Percentiles rank a stretch among this genome's conserved stretches.
phyloP scores from a whole-genome alignment of 92 coral and sea anemone species.

The Plumapathes pennacea region DNA sequence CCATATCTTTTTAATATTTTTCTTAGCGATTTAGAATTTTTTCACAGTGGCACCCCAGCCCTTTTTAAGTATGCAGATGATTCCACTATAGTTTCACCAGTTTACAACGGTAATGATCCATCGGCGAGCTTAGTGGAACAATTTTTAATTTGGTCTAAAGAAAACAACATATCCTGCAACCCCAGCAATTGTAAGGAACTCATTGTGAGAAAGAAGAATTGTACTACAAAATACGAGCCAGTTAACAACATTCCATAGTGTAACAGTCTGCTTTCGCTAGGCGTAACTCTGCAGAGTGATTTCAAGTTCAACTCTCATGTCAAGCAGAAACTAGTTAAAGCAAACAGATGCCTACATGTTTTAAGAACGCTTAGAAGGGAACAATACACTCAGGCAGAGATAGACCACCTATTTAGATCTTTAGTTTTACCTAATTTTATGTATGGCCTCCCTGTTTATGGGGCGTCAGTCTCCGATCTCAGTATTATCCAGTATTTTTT shows the following conservation, averaged over 20 bases:
- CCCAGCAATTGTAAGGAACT: constrained; percentile 5
- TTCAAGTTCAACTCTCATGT: constrained; percentile 22
- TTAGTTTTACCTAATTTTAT: background rate
- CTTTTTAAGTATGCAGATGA: constrained; percentile 20
- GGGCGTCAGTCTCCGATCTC: background rate
- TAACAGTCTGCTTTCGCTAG: constrained; percentile 3
- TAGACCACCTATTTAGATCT: background rate
- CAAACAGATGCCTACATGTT: constrained; percentile 30
- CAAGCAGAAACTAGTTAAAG: constrained; percentile 9
- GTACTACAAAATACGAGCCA: constrained; percentile 2
- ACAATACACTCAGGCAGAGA: background rate
- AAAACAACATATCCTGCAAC: constrained; percentile 3
- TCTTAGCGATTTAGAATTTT: constrained; percentile 13
- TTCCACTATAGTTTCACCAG: constrained; percentile 14
- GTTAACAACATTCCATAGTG: constrained; percentile 15
- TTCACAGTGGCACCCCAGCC: background rate
- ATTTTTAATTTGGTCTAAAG: constrained; percentile 1
- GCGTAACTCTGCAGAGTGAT: constrained; percentile 42
- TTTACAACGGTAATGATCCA: constrained; percentile 2
- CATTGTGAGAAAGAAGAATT: constrained; percentile 5
- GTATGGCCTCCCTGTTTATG: constrained; percentile 8
- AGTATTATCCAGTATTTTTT: background rate
- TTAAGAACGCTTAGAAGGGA: background rate
- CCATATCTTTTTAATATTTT: constrained; percentile 25
- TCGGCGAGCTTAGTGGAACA: constrained; percentile 7